Base-by-base conservation (phyloP, 2,797 vertebrate species). In the Protosalanx chinensis region DNA sequence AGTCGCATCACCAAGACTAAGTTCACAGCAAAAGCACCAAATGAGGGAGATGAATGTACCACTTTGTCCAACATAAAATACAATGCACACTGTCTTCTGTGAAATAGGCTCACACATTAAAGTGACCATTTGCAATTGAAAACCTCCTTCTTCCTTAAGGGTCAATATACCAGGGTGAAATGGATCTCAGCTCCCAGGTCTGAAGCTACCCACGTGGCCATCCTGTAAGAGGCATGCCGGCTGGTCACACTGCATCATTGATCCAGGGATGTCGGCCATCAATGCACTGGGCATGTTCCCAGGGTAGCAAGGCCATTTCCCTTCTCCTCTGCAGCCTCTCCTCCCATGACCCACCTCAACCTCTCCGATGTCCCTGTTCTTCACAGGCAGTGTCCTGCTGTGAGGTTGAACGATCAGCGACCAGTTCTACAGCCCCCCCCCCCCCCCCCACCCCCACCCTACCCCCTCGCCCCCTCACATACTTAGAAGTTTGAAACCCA, bases 381-480 rank as follows among this genome's bases (percentile, higher is more conserved):
- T 74, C 65, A 71, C 67, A 76, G 74, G 85, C 62, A 74, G 72
- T 75, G 79, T 80, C 76, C 72, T 80, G 81, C 72, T 79, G 79
- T 82, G 82, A 80, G 69, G 81, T 85, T 88, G 77, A 72, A 85
- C 84, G 83, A 80, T 77, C 41, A 46, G 41, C 41, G 10, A 46
- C 41, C 41, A 46, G 41, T 46, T 46, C 7, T 23, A 16, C 27
- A 41, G 70, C 72, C 74, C 78, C 78, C 76, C 74, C 85, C 23
- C 23, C 8, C 58, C 73, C 67, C 74, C 67, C 68, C 8, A 57
- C 73, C 67, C 73, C 67, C 68, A 81, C 85, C 82, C 84, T 37
- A 35, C 59, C 1, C 72, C 78, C 71, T 1, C 8, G 60, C 73
- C 67, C 74, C 67, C 68, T 67, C 73, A 63, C 66, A 71, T 68